Evolutionary conservation across 2,888 invertebrate genomes (phyloP).

Genomic region (Sarcophaga variegata): DNA sequence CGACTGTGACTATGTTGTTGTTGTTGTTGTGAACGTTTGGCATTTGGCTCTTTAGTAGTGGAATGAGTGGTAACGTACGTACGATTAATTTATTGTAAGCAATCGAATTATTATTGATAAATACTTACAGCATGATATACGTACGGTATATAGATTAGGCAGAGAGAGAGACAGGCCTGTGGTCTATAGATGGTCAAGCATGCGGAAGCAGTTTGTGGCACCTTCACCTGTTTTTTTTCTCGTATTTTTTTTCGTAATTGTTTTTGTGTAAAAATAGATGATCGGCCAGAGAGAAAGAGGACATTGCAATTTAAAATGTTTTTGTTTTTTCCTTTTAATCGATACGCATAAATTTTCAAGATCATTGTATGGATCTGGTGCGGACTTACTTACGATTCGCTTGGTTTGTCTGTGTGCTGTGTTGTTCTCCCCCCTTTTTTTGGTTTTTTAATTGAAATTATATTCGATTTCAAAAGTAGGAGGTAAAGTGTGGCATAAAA

Average conservation of each 20-base stretch:
- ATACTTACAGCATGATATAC: slow-evolving; percentile 38
- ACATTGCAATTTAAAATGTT: slow-evolving; percentile 61
- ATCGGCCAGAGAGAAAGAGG: slow-evolving; percentile 16
- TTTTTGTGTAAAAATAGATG: background rate
- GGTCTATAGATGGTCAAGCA: slow-evolving; percentile 7
- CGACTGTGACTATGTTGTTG: slow-evolving; percentile 32
- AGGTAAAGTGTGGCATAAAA: slow-evolving; percentile 72
- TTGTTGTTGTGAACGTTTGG: too few relatives aligned
- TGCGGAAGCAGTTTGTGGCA: slow-evolving; percentile 59
- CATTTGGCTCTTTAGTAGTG: too few relatives aligned
- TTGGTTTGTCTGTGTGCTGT: background rate
- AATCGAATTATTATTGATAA: slow-evolving; percentile 63
- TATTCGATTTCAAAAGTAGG: slow-evolving; percentile 79
- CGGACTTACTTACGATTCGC: slow-evolving; percentile 5
- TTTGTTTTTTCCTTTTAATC: slow-evolving; percentile 29
- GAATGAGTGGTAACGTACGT: too few relatives aligned
- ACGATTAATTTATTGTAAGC: slow-evolving; percentile 49
- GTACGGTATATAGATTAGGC: too few relatives aligned
- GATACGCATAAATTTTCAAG: slow-evolving; percentile 61
- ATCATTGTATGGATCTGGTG: slow-evolving; percentile 24
- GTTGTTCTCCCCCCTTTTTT: slow-evolving; percentile 25
- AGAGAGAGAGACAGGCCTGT: background rate
- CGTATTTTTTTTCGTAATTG: too few relatives aligned
- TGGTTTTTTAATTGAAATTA: slow-evolving; percentile 70
- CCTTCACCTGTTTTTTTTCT: background rate